Percentiles rank a stretch among this genome's conserved stretches.
Evolutionary conservation across 1,140 invertebrate species (phyloP).

Genomic region (Grapholita molesta): DNA sequence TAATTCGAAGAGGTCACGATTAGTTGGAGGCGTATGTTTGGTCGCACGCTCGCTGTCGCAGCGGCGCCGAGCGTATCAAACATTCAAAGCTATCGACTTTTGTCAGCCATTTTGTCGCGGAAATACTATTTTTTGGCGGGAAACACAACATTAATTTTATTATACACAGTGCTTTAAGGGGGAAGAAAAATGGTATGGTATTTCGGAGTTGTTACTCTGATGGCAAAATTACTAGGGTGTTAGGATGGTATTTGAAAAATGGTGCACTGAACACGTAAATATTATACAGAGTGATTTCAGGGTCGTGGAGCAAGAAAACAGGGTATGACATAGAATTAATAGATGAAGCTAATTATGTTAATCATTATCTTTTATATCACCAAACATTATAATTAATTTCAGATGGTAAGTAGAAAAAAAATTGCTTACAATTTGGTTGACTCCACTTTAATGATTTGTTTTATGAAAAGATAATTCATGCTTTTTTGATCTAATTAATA

Average conservation of each 20-base stretch:
- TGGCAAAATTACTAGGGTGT: background rate
- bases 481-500: too few relatives aligned
- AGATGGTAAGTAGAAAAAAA: too few relatives aligned
- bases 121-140: constrained; percentile 32
- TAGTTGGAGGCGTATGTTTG: constrained; percentile 24
- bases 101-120: constrained; percentile 33
- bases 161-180: constrained; percentile 25
- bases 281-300: too few relatives aligned
- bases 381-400: too few relatives aligned
- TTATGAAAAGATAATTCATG: too few relatives aligned
- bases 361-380: too few relatives aligned
- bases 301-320: too few relatives aligned
- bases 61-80: constrained; percentile 35
- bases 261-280: background rate
- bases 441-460: too few relatives aligned
- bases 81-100: constrained; percentile 41
- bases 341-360: too few relatives aligned
- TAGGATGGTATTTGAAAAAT: background rate
- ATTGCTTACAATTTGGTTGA: too few relatives aligned
- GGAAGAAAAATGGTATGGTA: constrained; percentile 20
- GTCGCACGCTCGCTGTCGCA: constrained; percentile 24
- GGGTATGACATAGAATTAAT: too few relatives aligned
- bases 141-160: constrained; percentile 36
- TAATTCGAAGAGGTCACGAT: constrained; percentile 17
- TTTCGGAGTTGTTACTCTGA: background rate